Conservation (phyloP, 2,113 vertebrate genomes). For the Scortum barcoo region DNA sequence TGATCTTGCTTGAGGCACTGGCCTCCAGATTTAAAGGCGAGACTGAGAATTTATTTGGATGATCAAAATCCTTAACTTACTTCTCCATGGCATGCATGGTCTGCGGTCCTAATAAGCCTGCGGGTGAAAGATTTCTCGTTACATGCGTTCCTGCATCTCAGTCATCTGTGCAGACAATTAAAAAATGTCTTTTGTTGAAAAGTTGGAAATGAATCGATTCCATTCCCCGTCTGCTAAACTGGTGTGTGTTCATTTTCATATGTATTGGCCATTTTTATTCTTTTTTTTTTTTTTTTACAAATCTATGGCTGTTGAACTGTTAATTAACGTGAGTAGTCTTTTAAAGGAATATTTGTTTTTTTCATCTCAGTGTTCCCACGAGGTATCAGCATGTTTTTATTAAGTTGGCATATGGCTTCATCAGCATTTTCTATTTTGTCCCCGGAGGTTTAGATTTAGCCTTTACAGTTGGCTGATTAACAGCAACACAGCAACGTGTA, state of each 20-base stretch:
- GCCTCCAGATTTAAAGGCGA: neutral
- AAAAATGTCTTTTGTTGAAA: slow-evolving; percentile 51
- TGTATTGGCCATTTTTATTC: slow-evolving; percentile 10
- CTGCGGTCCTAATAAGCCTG: slow-evolving; percentile 38
- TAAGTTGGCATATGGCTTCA: slow-evolving; percentile 20
- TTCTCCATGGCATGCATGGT: slow-evolving; percentile 16
- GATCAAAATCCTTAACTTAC: slow-evolving; percentile 36
- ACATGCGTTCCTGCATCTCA: slow-evolving; percentile 63
- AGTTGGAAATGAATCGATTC: slow-evolving; percentile 44
- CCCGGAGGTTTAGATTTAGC: slow-evolving; percentile 24
- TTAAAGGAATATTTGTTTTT: slow-evolving; percentile 1
- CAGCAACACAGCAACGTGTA: slow-evolving; percentile 22
- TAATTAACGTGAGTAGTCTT: neutral
- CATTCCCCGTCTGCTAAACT: slow-evolving; percentile 12
- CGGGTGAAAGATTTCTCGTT: slow-evolving; percentile 49
- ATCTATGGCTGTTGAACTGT: neutral
- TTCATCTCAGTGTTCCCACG: neutral
- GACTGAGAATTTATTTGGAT: slow-evolving; percentile 14
- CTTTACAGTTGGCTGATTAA: slow-evolving; percentile 54
- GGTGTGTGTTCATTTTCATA: slow-evolving; percentile 8
- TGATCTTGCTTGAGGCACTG: neutral
- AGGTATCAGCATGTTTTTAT: slow-evolving; percentile 13
- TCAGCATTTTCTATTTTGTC: slow-evolving; percentile 12
- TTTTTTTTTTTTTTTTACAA: slow-evolving; percentile 24
- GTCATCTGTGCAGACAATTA: slow-evolving; percentile 55